Base-by-base conservation (phyloP, 2,797 vertebrate genomes). In the Megalops cyprinoides region DNA sequence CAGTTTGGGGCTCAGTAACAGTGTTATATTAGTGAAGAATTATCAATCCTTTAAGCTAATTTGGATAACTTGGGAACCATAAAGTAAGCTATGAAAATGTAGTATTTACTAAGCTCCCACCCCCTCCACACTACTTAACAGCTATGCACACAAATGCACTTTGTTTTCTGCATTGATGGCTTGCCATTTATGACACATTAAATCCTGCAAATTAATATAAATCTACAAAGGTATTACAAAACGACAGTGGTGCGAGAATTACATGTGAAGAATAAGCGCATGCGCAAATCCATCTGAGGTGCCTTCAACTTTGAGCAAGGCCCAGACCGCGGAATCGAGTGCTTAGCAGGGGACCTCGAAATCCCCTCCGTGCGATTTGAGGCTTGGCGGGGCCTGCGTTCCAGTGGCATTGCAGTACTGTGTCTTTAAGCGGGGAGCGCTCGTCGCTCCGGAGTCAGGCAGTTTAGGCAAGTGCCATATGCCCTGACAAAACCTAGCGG, bases 391-490 rank as follows among this genome's bases (percentile, higher is more conserved):
- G 74, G 83, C 77, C 77, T 56, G 74, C n/a, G 20, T 46, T 18
- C 23, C 18, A n/a, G 67, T 31, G 62, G 25, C 44, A 18, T 5
- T 12, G 42, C 34, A 67, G 79, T 81, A 78, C 79, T 82, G 73
- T 76, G 71, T 76, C 79, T 85, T 79, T 81, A 84, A 82, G 74
- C 80, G 74, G 55, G 73, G 44, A 74, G 74, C 69, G 1, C 79
- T 76, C 15, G 48, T 37, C 39, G 73, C 83, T 84, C 82, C 39
- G 83, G 86, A 93, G 91, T 87, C 87, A 95, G 92, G 94, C 94
- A 92, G 90, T 91, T 94, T 93, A 93, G 94, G 95, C 92, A 95
- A 94, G 92, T 93, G 96, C 96, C 97, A 97, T 97, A 97, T 97
- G 97, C 95, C 96, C 95, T 86, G 92, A 95, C 95, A 96, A 95